These are phyloP conservation scores for Amphimallon solstitiale DNA, from an alignment of 2,888 invertebrate genomes.

Conservation along the genomic window DNA sequence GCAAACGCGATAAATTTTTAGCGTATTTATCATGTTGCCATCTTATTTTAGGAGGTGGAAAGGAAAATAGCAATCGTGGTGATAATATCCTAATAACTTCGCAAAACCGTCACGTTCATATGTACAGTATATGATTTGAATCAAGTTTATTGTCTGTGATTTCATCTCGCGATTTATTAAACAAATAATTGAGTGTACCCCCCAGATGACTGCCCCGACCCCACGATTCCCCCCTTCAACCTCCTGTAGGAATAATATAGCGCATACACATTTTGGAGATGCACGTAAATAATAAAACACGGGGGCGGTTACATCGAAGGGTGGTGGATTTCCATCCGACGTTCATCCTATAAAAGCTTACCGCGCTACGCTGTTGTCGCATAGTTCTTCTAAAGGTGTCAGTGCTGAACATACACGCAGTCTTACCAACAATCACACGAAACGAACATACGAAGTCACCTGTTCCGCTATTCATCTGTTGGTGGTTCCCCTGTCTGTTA, in stretches of 20 bases:
- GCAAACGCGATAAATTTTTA: not conserved
- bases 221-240: not conserved
- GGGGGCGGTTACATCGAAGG: constrained; percentile 14
- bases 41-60: not conserved
- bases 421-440: too few species aligned
- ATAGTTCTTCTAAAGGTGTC: constrained; percentile 31
- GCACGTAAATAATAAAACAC: not conserved
- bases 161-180: not conserved
- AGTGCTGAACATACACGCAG: too few species aligned
- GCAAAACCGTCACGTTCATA: too few species aligned
- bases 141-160: not conserved
- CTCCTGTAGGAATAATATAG: too few species aligned
- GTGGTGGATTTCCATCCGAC: not conserved
- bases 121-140: not conserved
- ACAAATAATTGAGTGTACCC: constrained; percentile 2
- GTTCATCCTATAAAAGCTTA: not conserved
- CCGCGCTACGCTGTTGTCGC: not conserved
- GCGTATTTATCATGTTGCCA: not conserved
- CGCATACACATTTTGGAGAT: too few species aligned
- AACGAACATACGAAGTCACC: not conserved
- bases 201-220: not conserved
- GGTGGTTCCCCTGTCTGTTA: not conserved
- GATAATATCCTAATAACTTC: too few species aligned
- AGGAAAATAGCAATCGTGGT: too few species aligned
- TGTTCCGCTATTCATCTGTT: constrained; percentile 13